Evolutionary conservation across 1,140 invertebrate species (phyloP).

Genomic region (Cephus cinctus): DNA sequence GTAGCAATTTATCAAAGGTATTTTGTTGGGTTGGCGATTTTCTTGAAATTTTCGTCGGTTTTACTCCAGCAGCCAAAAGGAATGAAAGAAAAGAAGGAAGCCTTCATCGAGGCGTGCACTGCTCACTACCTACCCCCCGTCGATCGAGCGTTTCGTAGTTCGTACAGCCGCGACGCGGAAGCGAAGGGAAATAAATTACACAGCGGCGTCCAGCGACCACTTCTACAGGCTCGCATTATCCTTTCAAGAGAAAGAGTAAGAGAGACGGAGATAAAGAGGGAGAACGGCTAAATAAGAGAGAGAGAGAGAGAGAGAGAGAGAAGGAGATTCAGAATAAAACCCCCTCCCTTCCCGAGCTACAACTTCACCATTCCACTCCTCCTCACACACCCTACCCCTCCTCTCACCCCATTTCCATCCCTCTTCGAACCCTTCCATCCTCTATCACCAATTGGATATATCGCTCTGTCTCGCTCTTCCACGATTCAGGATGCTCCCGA

Average conservation of each 20-base stretch:
- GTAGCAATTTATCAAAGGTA: conserved; percentile 40
- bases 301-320: too few relatives aligned
- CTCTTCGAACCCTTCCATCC: conserved; percentile 19
- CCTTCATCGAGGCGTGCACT: conserved; percentile 34
- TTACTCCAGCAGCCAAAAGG: conserved; percentile 19
- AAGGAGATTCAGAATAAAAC: too few relatives aligned
- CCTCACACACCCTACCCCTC: conserved; percentile 24
- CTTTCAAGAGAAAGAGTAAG: too few relatives aligned
- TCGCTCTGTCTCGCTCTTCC: too few relatives aligned
- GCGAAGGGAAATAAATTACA: conserved; percentile 52
- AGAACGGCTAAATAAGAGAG: not conserved
- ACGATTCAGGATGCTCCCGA: too few relatives aligned
- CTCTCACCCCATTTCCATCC: too few relatives aligned
- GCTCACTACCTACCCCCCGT: conserved; percentile 13
- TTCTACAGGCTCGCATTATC: conserved; percentile 28
- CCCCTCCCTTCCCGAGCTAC: conserved; percentile 23
- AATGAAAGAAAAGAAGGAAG: conserved; percentile 19
- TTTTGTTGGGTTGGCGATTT: conserved; percentile 40
- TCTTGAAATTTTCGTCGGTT: conserved; percentile 49
- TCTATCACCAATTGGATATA: too few relatives aligned
- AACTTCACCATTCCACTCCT: too few relatives aligned
- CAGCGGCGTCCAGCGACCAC: conserved; percentile 39
- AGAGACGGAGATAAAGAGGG: too few relatives aligned
- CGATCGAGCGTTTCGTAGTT: not conserved
- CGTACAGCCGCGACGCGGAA: conserved; percentile 47